These are phyloP conservation scores for human (Homo sapiens) DNA, from an alignment of 2,113 vertebrate species.

Conservation along the genomic window DNA sequence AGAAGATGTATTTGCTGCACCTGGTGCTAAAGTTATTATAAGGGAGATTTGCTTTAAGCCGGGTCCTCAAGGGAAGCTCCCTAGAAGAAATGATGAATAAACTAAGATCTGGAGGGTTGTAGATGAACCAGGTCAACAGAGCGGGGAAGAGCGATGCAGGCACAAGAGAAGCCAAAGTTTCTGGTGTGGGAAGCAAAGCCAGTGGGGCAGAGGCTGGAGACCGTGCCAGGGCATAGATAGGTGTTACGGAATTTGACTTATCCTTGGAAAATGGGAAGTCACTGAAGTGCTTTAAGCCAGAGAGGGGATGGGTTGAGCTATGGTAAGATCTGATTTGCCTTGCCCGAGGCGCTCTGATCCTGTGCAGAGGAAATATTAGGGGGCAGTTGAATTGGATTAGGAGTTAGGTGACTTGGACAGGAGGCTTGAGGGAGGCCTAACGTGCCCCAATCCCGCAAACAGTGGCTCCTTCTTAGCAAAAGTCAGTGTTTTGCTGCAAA, in stretches of 20 bases:
- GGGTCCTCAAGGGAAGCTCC: not conserved
- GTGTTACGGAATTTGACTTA: not conserved
- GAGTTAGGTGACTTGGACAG: too few relatives aligned
- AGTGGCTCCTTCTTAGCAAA: not conserved
- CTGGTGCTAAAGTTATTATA: accelerated
- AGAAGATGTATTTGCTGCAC: not conserved
- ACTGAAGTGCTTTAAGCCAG: not conserved
- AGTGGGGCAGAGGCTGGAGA: accelerated
- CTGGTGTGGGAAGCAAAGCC: not conserved
- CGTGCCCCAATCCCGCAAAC: accelerated
- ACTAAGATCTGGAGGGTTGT: not conserved
- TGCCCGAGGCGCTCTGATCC: not conserved
- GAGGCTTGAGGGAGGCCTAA: not conserved
- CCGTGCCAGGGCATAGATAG: accelerated
- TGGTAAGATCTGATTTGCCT: not conserved
- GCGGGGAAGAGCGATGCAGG: not conserved
- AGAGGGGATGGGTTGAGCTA: not conserved
- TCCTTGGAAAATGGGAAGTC: not conserved
- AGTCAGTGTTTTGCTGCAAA: not conserved
- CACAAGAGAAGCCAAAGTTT: not conserved
- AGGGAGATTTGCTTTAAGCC: too few relatives aligned
- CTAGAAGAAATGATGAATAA: not conserved
- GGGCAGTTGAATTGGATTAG: too few relatives aligned
- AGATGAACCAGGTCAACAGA: not conserved
- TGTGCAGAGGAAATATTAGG: not conserved